A percentile compares a stretch with the other conserved stretches of the same genome.
Conservation (phyloP, 2,797 vertebrate genomes). For the Pseudomugil gertrudae region DNA sequence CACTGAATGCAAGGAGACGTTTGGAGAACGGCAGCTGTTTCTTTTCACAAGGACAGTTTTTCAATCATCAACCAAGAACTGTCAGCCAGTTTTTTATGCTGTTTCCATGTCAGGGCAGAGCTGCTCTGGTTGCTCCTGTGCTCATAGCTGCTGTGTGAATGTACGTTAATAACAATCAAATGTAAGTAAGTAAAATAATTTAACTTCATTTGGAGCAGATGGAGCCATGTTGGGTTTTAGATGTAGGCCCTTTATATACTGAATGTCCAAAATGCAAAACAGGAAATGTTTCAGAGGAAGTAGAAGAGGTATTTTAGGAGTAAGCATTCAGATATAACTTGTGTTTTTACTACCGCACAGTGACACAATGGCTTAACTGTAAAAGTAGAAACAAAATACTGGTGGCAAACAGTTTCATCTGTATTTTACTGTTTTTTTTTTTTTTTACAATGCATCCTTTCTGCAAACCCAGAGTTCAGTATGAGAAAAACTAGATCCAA, state of each 20-base stretch:
- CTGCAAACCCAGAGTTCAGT: constrained; percentile 14
- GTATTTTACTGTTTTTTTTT: background rate
- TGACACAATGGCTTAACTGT: background rate
- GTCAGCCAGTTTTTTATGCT: constrained; percentile 42
- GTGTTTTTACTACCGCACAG: background rate
- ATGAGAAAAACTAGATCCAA: background rate
- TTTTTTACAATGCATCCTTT: background rate
- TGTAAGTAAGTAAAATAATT: constrained; percentile 10
- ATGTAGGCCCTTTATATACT: too few species aligned
- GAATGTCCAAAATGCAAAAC: background rate
- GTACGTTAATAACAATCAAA: too few species aligned
- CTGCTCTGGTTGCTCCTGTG: constrained; percentile 5
- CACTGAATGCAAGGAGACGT: constrained; percentile 24
- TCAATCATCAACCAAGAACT: constrained; percentile 28
- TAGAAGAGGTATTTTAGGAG: background rate
- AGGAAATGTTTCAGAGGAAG: too few species aligned
- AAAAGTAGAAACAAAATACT: background rate
- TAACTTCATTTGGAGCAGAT: background rate
- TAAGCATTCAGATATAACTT: background rate
- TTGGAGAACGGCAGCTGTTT: constrained; percentile 38
- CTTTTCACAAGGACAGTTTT: constrained; percentile 13
- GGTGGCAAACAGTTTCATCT: background rate
- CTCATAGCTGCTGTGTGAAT: background rate
- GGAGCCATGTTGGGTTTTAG: too few species aligned
- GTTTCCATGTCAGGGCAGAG: constrained; percentile 24